Conservation (phyloP, 2,888 invertebrate genomes). For the Xylocampa areola region DNA sequence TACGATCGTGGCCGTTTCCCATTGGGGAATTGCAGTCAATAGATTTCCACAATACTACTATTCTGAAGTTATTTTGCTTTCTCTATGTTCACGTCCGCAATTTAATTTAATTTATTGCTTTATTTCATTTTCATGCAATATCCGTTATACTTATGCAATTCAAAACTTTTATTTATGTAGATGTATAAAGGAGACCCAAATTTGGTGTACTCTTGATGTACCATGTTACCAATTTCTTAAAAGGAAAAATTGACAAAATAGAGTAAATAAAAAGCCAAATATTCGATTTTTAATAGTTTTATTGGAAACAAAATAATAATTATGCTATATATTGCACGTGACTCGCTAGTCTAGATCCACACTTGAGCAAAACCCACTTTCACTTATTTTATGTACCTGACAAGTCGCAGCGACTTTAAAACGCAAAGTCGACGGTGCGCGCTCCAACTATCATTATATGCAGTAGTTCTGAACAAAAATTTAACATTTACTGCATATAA, state of each 20-base stretch:
- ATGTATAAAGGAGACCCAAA: too few species aligned
- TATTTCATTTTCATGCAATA: too few species aligned
- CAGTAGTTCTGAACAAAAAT: slow-evolving; percentile 21
- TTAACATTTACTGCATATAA: slow-evolving; percentile 16
- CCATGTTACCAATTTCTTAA: too few species aligned
- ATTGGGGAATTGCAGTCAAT: too few species aligned
- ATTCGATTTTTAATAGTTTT: slow-evolving; percentile 82
- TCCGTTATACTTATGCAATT: too few species aligned
- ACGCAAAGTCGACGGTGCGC: slow-evolving; percentile 26
- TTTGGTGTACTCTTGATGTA: too few species aligned
- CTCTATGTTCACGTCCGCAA: too few species aligned
- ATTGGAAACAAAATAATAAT: slow-evolving; percentile 90
- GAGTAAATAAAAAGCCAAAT: slow-evolving; percentile 9
- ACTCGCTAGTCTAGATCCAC: slow-evolving; percentile 78
- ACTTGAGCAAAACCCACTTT: slow-evolving; percentile 87
- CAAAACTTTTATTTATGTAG: too few species aligned
- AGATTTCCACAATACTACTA: too few species aligned
- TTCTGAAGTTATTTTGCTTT: too few species aligned
- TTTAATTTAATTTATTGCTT: too few species aligned
- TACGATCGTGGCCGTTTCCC: not conserved
- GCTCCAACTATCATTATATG: slow-evolving; percentile 10
- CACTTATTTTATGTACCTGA: slow-evolving; percentile 71
- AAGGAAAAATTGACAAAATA: too few species aligned
- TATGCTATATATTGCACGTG: slow-evolving; percentile 89
- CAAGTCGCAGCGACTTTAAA: slow-evolving; percentile 44